These are phyloP conservation scores for Eupithecia inturbata DNA, from an alignment of 2,888 invertebrate genomes.

Conservation along the genomic window DNA sequence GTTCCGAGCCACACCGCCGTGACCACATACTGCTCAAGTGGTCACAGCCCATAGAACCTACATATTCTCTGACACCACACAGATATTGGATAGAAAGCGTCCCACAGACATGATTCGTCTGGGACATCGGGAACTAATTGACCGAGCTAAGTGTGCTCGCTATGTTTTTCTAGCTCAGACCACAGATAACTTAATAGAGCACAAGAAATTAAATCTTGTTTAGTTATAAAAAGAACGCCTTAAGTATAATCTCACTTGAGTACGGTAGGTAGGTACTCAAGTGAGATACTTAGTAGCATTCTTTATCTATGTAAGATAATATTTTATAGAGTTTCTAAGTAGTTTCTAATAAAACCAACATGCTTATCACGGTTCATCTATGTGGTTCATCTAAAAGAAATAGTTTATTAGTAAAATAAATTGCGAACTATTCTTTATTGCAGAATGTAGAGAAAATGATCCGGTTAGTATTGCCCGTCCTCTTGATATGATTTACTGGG, in stretches of 20 bases:
- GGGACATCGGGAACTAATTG: slow-evolving; percentile 53
- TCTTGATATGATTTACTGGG: slow-evolving; percentile 26
- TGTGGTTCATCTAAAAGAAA: no score
- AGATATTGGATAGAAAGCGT: slow-evolving; percentile 72
- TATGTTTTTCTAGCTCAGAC: slow-evolving; percentile 5
- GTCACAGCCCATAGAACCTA: slow-evolving; percentile 20
- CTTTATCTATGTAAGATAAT: background rate
- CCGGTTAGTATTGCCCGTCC: background rate
- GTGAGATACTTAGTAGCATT: no score
- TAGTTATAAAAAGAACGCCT: background rate
- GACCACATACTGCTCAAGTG: slow-evolving; percentile 52
- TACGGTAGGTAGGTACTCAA: no score
- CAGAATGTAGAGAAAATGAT: background rate
- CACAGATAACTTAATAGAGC: background rate
- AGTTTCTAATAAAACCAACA: no score
- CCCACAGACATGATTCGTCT: slow-evolving; percentile 55
- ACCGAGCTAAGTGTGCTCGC: slow-evolving; percentile 15
- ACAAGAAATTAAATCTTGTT: background rate
- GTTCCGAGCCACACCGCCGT: slow-evolving; percentile 64
- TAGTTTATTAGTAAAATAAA: no score
- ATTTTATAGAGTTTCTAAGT: background rate
- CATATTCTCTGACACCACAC: slow-evolving; percentile 58
- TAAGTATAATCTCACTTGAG: background rate
- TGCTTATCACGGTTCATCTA: no score
- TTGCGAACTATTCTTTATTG: background rate